phyloP scores from a whole-genome alignment of 2,888 invertebrate genomes.

The Abscondita cerata region DNA sequence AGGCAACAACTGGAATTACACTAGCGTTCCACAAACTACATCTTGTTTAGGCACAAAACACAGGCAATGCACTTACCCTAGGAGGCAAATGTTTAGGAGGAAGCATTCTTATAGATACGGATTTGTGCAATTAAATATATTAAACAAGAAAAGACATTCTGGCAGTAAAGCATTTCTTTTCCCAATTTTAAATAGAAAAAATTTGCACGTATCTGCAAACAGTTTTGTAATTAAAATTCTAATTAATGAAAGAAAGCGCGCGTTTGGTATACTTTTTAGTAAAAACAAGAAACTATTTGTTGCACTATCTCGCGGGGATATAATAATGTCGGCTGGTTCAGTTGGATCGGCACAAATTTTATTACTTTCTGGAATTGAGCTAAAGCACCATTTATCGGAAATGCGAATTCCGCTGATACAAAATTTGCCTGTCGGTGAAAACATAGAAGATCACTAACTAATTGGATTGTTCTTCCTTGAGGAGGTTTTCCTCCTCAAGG shows the following conservation, averaged over 20 bases:
- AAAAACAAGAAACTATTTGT: conserved; percentile 63
- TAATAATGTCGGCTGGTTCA: conserved; percentile 78
- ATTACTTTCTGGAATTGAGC: conserved; percentile 84
- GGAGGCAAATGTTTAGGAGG: no score
- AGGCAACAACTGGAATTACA: no score
- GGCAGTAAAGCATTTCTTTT: background rate
- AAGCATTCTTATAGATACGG: no score
- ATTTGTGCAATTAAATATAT: background rate
- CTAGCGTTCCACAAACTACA: no score
- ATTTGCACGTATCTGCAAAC: background rate
- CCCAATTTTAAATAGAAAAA: background rate
- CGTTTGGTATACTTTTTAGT: conserved; percentile 71
- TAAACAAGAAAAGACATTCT: background rate
- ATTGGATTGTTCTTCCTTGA: no score
- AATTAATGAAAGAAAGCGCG: conserved; percentile 58
- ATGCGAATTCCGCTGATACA: conserved; percentile 66
- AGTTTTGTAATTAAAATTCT: background rate
- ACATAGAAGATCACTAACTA: conserved; percentile 81
- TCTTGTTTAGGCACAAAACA: no score
- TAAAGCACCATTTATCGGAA: conserved; percentile 64
- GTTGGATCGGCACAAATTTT: conserved; percentile 83
- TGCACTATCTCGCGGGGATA: conserved; percentile 71
- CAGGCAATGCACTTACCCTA: no score
- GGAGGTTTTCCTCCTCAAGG: no score
- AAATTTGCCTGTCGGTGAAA: conserved; percentile 69